Base-by-base conservation (phyloP, 1,140 invertebrate species). In the Drosophila tristis region DNA sequence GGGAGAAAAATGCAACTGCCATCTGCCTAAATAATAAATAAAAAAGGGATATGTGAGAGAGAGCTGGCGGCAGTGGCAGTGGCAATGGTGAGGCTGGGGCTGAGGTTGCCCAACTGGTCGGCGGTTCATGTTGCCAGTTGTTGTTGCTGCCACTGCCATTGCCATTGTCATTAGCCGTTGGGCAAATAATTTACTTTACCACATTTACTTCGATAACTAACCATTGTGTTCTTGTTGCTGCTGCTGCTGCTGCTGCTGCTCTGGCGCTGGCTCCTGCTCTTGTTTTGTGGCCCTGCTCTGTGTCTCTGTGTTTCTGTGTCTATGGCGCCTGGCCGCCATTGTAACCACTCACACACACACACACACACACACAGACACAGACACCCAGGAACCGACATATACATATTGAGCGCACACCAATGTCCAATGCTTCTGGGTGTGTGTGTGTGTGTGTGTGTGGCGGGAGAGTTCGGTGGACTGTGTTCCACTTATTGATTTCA, bases 401-500 rank as follows among this genome's bases (percentile, higher is more conserved):
- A 48, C 26, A 15, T 50, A 44, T 55, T 55, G 67, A 56, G 29
- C 25, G 26, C n/a, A 42, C 45, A 51, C 55, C 56, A 54, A 39
- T 61, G 42, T 65, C 26, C 42, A n/a, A 23, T 51, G 35, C 35
- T 35, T 53, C 39, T 44, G 26, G 61, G 49, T 50, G 43, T 45
- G n/a, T n/a, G n/a, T n/a, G n/a, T n/a, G n/a, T n/a, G n/a, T n/a
- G n/a, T n/a, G n/a, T n/a, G n/a, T n/a, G 26, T 26, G 15, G 25
- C 15, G 56, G 20, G 31, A 20, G 20, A 20, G 58, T 49, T 59
- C 59, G 53, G 58, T 67, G 47, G 56, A 31, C 47, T 68, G 78
- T 71, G 78, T 68, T 89, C 57, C 85, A 89, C 84, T 89, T 89
- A 89, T 89, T 89, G 84, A 89, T 89, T 89, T 89, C 84, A 89